These are phyloP conservation scores for Neotragus moschatus DNA, from an alignment of 2,113 vertebrate species.

Conservation along the genomic window DNA sequence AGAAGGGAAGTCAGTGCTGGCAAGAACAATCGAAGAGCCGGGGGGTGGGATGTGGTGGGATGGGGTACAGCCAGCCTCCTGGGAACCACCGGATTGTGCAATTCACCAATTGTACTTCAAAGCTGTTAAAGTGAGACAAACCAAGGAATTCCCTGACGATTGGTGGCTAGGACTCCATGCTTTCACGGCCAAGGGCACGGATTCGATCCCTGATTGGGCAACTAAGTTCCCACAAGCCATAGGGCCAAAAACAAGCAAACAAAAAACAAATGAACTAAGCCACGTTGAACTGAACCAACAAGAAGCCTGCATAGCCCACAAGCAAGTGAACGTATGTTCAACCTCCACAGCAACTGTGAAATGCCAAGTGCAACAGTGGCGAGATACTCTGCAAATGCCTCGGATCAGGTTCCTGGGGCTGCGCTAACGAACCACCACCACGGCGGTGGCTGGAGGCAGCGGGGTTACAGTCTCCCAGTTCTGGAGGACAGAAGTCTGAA, in stretches of 20 bases:
- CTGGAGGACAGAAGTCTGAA: not conserved
- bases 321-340: not conserved
- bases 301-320: not conserved
- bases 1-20: not conserved
- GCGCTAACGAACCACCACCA: rapidly evolving
- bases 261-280: not conserved
- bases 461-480: not conserved
- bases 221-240: not conserved
- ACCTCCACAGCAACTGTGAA: not conserved
- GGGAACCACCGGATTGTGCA: not conserved
- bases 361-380: not conserved
- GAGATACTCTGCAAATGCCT: too few species aligned
- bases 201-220: not conserved
- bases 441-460: rapidly evolving
- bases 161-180: not conserved
- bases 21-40: not conserved
- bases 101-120: not conserved
- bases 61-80: not conserved
- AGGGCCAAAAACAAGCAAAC: not conserved
- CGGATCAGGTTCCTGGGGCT: not conserved
- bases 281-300: not conserved
- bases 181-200: not conserved
- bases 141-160: not conserved
- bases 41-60: rapidly evolving
- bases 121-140: not conserved